These are phyloP conservation scores for Microchrysa polita DNA, from an alignment of 2,888 invertebrate species.

Conservation along the genomic window DNA sequence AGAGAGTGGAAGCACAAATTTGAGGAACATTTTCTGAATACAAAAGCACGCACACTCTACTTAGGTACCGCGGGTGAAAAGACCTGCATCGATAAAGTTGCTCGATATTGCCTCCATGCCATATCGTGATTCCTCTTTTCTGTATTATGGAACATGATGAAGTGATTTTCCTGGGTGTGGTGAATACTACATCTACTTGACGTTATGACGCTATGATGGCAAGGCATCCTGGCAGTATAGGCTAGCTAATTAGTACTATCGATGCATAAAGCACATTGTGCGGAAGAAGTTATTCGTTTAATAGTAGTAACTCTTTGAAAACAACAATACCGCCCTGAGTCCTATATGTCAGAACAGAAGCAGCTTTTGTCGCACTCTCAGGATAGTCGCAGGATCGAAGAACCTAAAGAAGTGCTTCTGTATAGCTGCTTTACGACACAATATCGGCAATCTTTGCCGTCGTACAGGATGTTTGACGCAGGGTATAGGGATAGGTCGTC, in stretches of 20 bases:
- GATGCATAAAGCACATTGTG: constrained; percentile 28
- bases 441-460: no score
- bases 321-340: not conserved
- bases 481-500: not conserved
- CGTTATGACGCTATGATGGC: not conserved
- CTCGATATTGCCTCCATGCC: not conserved
- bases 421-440: not conserved
- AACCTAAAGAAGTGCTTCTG: not conserved
- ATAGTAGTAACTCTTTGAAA: not conserved
- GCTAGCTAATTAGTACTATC: constrained; percentile 37
- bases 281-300: not conserved
- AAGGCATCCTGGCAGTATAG: no score
- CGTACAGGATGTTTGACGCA: no score
- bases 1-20: not conserved
- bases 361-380: not conserved
- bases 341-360: no score
- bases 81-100: constrained; percentile 3
- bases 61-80: not conserved
- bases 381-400: not conserved
- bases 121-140: no score
- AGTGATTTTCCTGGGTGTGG: no score
- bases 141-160: no score
- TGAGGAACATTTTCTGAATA: not conserved
- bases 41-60: not conserved
- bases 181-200: no score